Evolutionary conservation across 53 echinoderm and acorn worm genomes (phyloP), one percentile per base, ranked within the genome.

Genomic region (Antedon mediterranea): DNA sequence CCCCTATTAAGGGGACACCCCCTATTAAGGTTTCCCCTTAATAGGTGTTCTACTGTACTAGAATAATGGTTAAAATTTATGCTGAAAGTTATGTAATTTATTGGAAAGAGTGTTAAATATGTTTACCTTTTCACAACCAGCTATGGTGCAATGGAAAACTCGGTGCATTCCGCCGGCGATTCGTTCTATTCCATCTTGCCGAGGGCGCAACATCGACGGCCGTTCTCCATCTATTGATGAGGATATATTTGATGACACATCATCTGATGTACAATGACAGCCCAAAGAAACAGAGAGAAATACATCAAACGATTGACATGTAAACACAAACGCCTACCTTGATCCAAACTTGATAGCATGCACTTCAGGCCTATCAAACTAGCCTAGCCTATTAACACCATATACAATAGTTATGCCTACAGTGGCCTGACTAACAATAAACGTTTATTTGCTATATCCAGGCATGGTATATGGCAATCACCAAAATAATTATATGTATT

Each of bases 101-200:
- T 11, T 37, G 37, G 37, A 4, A n/a, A n/a, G n/a, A n/a, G n/a
- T n/a, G n/a, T n/a, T 42, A 13, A 43, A n/a, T n/a, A n/a, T n/a
- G n/a, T 84, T 73, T 76, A 95, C 97, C 89, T 95, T 92, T 83
- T 90, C 97, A 83, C 97, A 95, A 30, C 97, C 91, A 80, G 87
- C 87, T 73, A 95, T 89, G 72, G 97, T 95, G 70, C 97, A 95
- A 29, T 89, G 83, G 80, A 91, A 91, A 26, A 87, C 91, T 0
- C 89, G 87, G 72, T 92, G 92, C 87, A 90, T 85, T 29, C 89
- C 85, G 78, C 82, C 79, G 31, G 85, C 77, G 29, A 83, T 75
- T 80, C 87, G 86, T 18, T 87, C 91, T 34, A 91, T 87, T 43
- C 95, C 87, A 28, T 95, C 95, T 43, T 89, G 91, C 43, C 95